Evolutionary conservation across 2,888 invertebrate species (phyloP).

Genomic region (Apamea sordens): DNA sequence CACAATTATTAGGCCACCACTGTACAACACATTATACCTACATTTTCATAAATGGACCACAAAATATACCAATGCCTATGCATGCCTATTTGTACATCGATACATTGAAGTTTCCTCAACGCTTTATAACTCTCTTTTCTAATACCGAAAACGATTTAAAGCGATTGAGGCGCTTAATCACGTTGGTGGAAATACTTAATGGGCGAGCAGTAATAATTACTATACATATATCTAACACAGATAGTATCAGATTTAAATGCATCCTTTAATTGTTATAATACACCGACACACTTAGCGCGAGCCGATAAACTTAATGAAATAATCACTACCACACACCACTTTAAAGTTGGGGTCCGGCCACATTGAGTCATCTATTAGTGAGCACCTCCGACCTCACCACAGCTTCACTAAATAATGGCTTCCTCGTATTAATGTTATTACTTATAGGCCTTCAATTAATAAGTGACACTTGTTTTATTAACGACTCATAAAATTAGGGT

Average conservation of each 20-base stretch:
- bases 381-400: conserved; percentile 7
- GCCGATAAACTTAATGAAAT: conserved; percentile 1
- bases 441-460: conserved; percentile 53
- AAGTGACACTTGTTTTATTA: conserved; percentile 51
- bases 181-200: neutral
- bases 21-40: too few species aligned
- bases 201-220: neutral
- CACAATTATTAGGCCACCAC: neutral
- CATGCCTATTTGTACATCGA: neutral
- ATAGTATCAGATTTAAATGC: neutral
- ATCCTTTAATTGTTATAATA: neutral
- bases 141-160: neutral
- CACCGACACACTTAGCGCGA: neutral
- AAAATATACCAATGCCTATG: neutral
- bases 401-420: conserved; percentile 29
- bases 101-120: neutral
- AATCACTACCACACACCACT: neutral
- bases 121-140: neutral
- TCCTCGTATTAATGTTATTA: conserved; percentile 23
- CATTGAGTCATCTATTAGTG: conserved; percentile 20
- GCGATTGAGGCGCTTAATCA: neutral
- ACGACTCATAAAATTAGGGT: conserved; percentile 37
- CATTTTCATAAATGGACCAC: neutral
- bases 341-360: neutral
- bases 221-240: neutral